Conservation (phyloP, 2,888 invertebrate genomes). For the Conomelus anceps region DNA sequence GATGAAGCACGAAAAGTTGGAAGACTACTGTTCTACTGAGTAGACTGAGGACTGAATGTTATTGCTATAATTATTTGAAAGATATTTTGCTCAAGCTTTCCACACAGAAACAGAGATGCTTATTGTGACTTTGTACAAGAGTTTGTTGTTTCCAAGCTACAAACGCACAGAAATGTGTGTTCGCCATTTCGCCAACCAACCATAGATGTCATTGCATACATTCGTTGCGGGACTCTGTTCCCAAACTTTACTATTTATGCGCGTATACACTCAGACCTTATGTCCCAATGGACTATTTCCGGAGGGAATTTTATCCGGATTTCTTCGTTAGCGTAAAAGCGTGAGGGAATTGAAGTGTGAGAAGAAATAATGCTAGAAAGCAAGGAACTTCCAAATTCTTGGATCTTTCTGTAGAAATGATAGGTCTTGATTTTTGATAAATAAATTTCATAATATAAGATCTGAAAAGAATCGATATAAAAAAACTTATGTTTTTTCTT, state of each 20-base stretch:
- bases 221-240: no score
- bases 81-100: neutral
- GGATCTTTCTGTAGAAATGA: no score
- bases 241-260: neutral
- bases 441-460: no score
- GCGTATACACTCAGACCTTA: neutral
- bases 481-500: no score
- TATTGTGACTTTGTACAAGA: neutral
- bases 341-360: neutral
- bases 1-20: neutral
- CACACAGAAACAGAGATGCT: neutral
- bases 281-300: neutral
- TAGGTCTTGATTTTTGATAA: neutral
- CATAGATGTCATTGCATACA: neutral
- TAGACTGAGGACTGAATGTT: neutral
- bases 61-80: neutral
- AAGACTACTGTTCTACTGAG: no score
- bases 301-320: neutral
- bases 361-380: neutral
- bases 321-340: neutral
- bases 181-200: no score
- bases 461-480: no score
- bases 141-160: neutral
- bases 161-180: neutral
- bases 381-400: neutral